Conservation (phyloP, 2,888 invertebrate genomes). For the Oxycera nigricornis region DNA sequence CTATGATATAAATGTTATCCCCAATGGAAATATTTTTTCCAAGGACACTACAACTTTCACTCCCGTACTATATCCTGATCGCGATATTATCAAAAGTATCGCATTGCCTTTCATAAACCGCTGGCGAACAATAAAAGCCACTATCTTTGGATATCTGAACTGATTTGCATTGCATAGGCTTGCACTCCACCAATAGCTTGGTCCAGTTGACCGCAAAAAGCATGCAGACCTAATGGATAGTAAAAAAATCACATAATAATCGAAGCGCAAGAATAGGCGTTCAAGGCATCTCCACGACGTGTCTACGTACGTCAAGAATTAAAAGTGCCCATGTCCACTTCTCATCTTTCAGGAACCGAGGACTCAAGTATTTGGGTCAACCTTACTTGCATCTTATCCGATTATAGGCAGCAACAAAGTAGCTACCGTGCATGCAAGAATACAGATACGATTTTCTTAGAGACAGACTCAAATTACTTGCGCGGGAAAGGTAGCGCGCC, state of each 20-base stretch:
- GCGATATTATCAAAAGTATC: no score
- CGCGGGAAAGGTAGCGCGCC: neutral
- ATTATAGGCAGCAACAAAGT: conserved; percentile 2
- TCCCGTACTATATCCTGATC: no score
- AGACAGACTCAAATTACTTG: neutral
- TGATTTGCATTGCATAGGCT: neutral
- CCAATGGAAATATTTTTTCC: no score
- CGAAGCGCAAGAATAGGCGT: no score
- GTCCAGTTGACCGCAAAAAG: neutral
- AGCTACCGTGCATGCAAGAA: neutral
- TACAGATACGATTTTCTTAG: conserved; percentile 1
- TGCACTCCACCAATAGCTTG: neutral
- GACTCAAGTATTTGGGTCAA: neutral
- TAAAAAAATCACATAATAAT: neutral
- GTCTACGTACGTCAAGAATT: neutral
- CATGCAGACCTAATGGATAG: neutral
- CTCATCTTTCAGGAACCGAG: conserved; percentile 9
- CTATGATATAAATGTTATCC: no score
- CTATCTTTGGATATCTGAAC: neutral
- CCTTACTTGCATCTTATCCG: conserved; percentile 1
- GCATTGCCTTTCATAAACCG: no score
- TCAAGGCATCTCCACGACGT: neutral
- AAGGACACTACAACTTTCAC: no score
- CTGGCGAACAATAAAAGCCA: no score
- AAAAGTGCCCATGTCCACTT: neutral